Percentiles rank a stretch among this genome's conserved stretches.
Evolutionary conservation across 2,888 invertebrate species (phyloP).

Genomic region (Amphiduros pacificus): DNA sequence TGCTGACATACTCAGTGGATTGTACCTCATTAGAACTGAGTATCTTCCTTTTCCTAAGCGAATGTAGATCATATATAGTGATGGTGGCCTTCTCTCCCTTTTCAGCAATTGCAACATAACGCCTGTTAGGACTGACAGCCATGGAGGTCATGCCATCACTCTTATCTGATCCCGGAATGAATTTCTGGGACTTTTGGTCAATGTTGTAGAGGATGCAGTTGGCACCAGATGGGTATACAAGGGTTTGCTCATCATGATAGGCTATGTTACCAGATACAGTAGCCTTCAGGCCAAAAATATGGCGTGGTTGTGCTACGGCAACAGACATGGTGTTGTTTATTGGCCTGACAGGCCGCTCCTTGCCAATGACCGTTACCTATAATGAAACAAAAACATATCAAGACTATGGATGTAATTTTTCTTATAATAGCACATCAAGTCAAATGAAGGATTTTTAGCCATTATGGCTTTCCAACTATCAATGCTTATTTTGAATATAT

Average conservation of each 20-base stretch:
- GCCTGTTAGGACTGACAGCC: constrained; percentile 59
- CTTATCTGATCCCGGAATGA: constrained; percentile 61
- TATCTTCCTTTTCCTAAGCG: constrained; percentile 58
- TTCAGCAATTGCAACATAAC: constrained; percentile 60
- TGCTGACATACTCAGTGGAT: constrained; percentile 70
- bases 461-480: no score
- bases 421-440: no score
- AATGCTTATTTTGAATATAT: no score
- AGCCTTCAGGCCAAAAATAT: constrained; percentile 59
- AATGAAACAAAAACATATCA: no score
- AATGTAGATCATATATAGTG: constrained; percentile 61
- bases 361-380: no score
- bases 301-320: constrained; percentile 55
- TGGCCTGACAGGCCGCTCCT: no score
- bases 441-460: no score
- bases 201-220: constrained; percentile 61
- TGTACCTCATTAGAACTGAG: constrained; percentile 56
- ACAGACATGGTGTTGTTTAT: constrained; percentile 50
- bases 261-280: constrained; percentile 56
- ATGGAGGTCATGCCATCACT: constrained; percentile 60
- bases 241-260: constrained; percentile 60
- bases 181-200: constrained; percentile 60
- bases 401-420: no score
- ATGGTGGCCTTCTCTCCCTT: constrained; percentile 59
- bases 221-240: constrained; percentile 61